Evolutionary conservation across 2,888 invertebrate species (phyloP), one percentile per base, ranked within the genome.

Genomic region (Agriopis leucophaearia): DNA sequence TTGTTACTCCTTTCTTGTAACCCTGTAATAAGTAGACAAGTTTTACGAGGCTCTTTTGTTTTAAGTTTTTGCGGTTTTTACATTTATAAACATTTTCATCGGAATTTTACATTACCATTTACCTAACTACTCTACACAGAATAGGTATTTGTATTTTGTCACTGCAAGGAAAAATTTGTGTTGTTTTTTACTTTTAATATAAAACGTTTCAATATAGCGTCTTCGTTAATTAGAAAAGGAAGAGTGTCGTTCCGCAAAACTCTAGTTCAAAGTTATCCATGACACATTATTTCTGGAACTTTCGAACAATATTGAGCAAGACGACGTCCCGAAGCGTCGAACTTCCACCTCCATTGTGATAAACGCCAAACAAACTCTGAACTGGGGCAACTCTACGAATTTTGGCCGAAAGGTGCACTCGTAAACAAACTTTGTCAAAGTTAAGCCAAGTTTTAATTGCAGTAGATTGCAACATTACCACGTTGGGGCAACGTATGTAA

Each of bases 371-470:
- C 82, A 67, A 68, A 69, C 68, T 69, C 40, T 45, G 10, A 86
- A 87, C 82, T 85, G 77, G 78, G 75, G 69, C 73, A 84, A 88
- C 81, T 87, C 83, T 74, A 79, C 80, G 78, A 85, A 87, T 86
- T 88, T 89, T 78, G 84, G 86, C 76, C 80, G 83, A 89, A 90
- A 90, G 91, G 88, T 91, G 92, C 88, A 87, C 86, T 88, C 87
- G 83, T 89, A 90, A 88, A 92, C 89, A 89, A 88, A 89, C 81
- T 85, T 70, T 61, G 69, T 62, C 74, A 89, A 91, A 88, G 90
- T 91, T 91, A 90, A 62, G 66, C 68, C 74, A 91, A 92, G 90
- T 92, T 92, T 92, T 92, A 91, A 92, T 92, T 91, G 89, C 88
- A 81, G 78, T 82, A 85, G 86, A 88, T 90, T 87, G 88, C 86